phyloP scores from a whole-genome alignment of 1,140 invertebrate genomes.

The Drosophila funebris region DNA sequence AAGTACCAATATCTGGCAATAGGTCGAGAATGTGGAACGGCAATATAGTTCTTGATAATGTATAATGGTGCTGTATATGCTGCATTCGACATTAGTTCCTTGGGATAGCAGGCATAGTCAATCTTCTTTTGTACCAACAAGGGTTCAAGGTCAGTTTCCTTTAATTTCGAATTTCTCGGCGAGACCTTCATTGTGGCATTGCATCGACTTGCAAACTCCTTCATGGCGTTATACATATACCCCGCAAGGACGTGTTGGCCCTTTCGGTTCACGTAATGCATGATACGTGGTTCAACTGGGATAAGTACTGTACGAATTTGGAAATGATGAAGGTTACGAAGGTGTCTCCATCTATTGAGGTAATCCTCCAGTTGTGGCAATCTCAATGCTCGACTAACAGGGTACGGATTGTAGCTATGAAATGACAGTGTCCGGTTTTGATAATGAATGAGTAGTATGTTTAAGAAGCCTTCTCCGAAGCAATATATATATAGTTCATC shows the following conservation, averaged over 20 bases:
- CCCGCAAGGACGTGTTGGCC: slow-evolving; percentile 16
- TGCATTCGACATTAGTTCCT: background rate
- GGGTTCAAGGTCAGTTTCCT: accelerated
- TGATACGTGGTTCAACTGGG: slow-evolving; percentile 17
- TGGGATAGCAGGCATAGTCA: slow-evolving; percentile 39
- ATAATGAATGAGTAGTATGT: slow-evolving; percentile 33
- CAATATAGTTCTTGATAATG: slow-evolving; percentile 11
- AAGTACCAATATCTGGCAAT: slow-evolving; percentile 57
- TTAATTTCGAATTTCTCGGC: background rate
- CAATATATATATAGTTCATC: slow-evolving; percentile 38
- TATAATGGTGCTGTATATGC: slow-evolving; percentile 26
- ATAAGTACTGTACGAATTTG: background rate
- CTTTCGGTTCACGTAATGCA: slow-evolving; percentile 24
- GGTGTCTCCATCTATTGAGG: background rate
- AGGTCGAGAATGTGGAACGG: slow-evolving; percentile 41
- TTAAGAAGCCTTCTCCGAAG: slow-evolving; percentile 49
- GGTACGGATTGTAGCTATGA: slow-evolving; percentile 56
- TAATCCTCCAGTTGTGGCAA: slow-evolving; percentile 39
- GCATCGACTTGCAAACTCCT: background rate
- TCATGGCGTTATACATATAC: slow-evolving; percentile 12
- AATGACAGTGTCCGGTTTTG: background rate
- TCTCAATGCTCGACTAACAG: background rate
- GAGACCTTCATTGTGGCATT: slow-evolving; percentile 3
- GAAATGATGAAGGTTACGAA: slow-evolving; percentile 23
- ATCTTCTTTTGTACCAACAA: background rate